Conservation (phyloP, 2,113 vertebrate genomes). For the Cnemophilus loriae region DNA sequence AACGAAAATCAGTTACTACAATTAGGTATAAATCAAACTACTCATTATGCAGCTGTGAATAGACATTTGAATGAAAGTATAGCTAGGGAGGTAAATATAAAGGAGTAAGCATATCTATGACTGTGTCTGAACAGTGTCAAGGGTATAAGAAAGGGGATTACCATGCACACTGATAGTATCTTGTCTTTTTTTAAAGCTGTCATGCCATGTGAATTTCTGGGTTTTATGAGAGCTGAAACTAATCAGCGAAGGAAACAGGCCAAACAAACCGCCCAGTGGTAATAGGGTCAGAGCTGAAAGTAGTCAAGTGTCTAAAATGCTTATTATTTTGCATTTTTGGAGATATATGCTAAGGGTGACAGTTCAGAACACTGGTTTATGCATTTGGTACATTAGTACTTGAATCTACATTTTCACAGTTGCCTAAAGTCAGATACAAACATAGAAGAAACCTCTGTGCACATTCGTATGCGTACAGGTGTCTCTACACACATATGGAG, state of each 20-base stretch:
- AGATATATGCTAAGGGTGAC: background rate
- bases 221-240: background rate
- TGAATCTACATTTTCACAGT: background rate
- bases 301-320: background rate
- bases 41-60: constrained; percentile 46
- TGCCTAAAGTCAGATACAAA: background rate
- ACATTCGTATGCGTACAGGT: fast-evolving
- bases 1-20: constrained; percentile 63
- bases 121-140: background rate
- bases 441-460: background rate
- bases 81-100: background rate
- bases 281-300: background rate
- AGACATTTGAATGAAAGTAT: constrained; percentile 31
- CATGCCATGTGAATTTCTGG: background rate
- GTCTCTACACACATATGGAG: background rate
- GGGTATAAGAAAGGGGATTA: background rate
- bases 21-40: constrained; percentile 69
- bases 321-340: background rate
- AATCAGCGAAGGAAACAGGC: background rate
- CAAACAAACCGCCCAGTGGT: background rate
- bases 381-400: background rate
- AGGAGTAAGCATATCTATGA: background rate
- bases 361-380: background rate
- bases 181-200: background rate
- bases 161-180: background rate